phyloP scores from a whole-genome alignment of 2,113 vertebrate species.

The Trogon surrucura region DNA sequence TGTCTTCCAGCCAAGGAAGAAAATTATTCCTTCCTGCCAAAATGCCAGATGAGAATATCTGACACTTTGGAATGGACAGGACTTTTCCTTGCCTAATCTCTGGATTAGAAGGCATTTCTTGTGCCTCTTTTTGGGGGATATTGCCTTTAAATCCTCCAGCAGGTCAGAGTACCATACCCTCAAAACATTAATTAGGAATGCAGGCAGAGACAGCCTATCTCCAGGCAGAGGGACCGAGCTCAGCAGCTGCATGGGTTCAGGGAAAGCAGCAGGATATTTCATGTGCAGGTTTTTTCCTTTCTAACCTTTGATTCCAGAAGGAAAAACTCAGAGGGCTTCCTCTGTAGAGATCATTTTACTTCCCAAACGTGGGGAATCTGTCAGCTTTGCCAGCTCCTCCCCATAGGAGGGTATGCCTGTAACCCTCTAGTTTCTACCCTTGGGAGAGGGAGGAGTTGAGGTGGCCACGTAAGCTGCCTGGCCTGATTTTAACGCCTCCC shows the following conservation, averaged over 20 bases:
- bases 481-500: constrained; percentile 42
- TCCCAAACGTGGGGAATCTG: not conserved
- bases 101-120: not conserved
- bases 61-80: not conserved
- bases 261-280: not conserved
- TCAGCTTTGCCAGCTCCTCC: constrained; percentile 38
- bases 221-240: not conserved
- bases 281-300: not conserved
- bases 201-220: not conserved
- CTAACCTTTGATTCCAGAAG: not conserved
- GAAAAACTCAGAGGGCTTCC: not conserved
- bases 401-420: constrained; percentile 40
- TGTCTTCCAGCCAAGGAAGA: constrained; percentile 14
- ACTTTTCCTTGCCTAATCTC: not conserved
- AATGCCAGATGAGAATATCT: constrained; percentile 28
- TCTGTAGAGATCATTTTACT: not conserved
- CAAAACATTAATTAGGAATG: not conserved
- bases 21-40: constrained; percentile 10
- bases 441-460: constrained; percentile 65
- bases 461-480: constrained; percentile 56
- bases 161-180: not conserved
- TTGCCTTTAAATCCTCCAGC: not conserved
- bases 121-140: not conserved
- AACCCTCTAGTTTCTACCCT: constrained; percentile 27
- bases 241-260: not conserved